Base-by-base conservation (phyloP, 2,888 invertebrate species). In the Trichogramma evanescens region DNA sequence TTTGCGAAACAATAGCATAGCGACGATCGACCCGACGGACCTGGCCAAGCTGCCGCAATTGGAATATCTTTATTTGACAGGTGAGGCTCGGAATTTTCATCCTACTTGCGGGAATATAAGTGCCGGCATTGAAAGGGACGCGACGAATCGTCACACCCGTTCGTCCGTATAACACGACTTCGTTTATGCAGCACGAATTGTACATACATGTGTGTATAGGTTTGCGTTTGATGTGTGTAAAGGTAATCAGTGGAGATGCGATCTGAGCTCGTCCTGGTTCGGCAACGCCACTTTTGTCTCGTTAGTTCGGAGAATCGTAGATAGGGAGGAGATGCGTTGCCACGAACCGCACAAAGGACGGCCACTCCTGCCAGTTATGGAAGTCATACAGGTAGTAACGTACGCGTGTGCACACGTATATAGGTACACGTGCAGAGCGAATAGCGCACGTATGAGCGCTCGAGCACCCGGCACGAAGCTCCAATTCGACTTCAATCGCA, bases 241-340 rank as follows among this genome's bases (percentile, higher is more conserved):
- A 91, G 91, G 83, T 72, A 86, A 89, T 74, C 80, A 82, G 71
- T 85, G 86, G 87, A 85, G 84, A 75, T 91, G 83, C 70, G 86
- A 81, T 68, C 82, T 81, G 5, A 82, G 84, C 7, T 73, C 86
- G 38, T 81, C 83, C 62, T 89, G 89, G 88, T 77, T 86, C 56
- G 80, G 85, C 43, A 80, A 84, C 73, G 78, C 82, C 60, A 77
- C 79, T 10, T 79, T 80, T 61, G 81, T 78, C 60, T 80, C 83
- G 1, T 78, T 81, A 1, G 76, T 79, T 0, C 70, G 72, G 8
- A 79, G 81, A 53, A 81, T 86, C 10, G 77, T 76, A 10, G 88
- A 88, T 74, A 81, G 83, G 65, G 78, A 83, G 52, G 79, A 82
- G 53, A 74, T 87, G 46, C 80, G 80, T 10, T 89, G 89, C 70